Percentiles rank a stretch among this genome's conserved stretches.
Conservation (phyloP, 2,113 vertebrate genomes). For the Brachypodius melanocephalos region DNA sequence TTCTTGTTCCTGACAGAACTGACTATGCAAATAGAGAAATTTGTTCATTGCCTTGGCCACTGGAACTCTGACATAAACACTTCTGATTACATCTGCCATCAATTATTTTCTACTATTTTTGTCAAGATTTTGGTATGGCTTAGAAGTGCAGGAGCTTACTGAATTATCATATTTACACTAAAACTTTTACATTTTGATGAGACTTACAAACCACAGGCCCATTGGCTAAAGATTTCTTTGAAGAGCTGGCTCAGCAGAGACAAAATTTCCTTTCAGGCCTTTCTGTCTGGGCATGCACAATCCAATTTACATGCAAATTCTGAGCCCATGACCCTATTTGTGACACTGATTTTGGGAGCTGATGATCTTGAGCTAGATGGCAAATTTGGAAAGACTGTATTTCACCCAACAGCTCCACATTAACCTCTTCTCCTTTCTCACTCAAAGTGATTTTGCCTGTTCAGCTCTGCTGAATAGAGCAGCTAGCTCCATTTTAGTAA, state of each 20-base stretch:
- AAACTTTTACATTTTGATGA: not conserved
- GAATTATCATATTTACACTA: not conserved
- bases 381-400: slow-evolving; percentile 6
- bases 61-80: not conserved
- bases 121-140: not conserved
- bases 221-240: not conserved
- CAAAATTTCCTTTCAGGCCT: not conserved
- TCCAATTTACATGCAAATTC: slow-evolving; percentile 23
- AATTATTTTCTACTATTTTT: not conserved
- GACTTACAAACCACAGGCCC: not conserved
- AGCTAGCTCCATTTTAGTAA: not conserved
- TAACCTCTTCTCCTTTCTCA: slow-evolving; percentile 13
- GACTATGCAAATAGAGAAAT: not conserved
- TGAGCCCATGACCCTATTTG: not conserved
- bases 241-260: not conserved
- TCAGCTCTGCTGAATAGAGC: not conserved
- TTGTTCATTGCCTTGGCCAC: not conserved
- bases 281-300: not conserved
- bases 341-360: not conserved
- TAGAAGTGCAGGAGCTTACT: not conserved
- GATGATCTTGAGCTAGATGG: slow-evolving; percentile 5
- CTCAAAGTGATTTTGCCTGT: not conserved
- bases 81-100: not conserved
- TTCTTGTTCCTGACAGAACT: not conserved
- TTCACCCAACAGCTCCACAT: not conserved